These are phyloP conservation scores for Carapus acus DNA, from an alignment of 2,797 vertebrate genomes.

Conservation along the genomic window DNA sequence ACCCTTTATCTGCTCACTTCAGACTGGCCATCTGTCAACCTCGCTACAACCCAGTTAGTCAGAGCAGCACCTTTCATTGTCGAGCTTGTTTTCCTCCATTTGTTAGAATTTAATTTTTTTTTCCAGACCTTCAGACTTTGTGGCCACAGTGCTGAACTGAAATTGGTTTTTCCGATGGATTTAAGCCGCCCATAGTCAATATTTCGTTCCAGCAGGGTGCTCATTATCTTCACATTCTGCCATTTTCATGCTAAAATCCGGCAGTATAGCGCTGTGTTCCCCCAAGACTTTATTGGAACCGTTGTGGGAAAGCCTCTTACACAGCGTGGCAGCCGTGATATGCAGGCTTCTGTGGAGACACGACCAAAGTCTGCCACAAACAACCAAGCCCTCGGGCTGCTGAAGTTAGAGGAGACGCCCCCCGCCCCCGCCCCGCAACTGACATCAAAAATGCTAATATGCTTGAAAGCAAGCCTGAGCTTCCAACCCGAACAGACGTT, in stretches of 20 bases:
- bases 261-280: not conserved
- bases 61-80: constrained; percentile 18
- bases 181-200: constrained; percentile 2
- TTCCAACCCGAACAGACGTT: no score
- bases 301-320: not conserved
- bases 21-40: constrained; percentile 63
- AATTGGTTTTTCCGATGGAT: not conserved
- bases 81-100: constrained; percentile 14
- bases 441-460: no score
- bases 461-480: no score
- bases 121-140: not conserved
- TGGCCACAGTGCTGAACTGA: not conserved
- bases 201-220: not conserved
- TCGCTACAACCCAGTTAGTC: constrained; percentile 58
- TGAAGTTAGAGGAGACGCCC: no score
- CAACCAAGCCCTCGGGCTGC: no score
- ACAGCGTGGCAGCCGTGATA: not conserved
- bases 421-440: no score
- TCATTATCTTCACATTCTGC: not conserved
- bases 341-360: not conserved
- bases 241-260: not conserved
- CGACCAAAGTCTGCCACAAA: not conserved
- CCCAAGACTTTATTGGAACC: not conserved
- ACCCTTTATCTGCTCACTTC: constrained; percentile 48
- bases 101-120: constrained; percentile 12